A percentile compares a stretch with the other conserved stretches of the same genome.
phyloP scores from a whole-genome alignment of 2,888 invertebrate genomes.

The Aquatica leii region DNA sequence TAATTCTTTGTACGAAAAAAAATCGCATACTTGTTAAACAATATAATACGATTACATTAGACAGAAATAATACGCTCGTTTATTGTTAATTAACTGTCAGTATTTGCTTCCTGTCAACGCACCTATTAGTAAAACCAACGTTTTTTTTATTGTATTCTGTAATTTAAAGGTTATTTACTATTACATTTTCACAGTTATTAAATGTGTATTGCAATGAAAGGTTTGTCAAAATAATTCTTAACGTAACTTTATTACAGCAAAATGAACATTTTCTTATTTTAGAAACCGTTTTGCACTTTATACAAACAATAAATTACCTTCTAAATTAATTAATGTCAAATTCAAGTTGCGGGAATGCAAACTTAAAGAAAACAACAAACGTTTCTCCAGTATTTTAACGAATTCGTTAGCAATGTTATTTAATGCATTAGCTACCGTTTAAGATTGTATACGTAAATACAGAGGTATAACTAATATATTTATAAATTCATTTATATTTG shows the following conservation, averaged over 20 bases:
- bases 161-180: too few relatives aligned
- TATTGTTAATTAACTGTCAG: too few relatives aligned
- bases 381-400: slow-evolving; percentile 1
- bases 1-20: too few relatives aligned
- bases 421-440: too few relatives aligned
- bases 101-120: too few relatives aligned
- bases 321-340: slow-evolving; percentile 11
- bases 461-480: not conserved
- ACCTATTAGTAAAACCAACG: too few relatives aligned
- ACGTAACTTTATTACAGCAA: slow-evolving; percentile 7
- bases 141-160: too few relatives aligned
- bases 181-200: too few relatives aligned
- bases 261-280: slow-evolving; percentile 3
- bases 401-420: slow-evolving; percentile 2
- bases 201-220: too few relatives aligned
- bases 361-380: slow-evolving; percentile 11
- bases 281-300: not conserved
- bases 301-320: slow-evolving; percentile 8
- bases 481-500: slow-evolving; percentile 8
- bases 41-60: too few relatives aligned
- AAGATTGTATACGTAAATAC: not conserved
- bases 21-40: too few relatives aligned
- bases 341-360: not conserved
- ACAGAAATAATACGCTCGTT: too few relatives aligned
- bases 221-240: not conserved